Conservation (phyloP, 2,113 vertebrate species). For the Phyllostomus discolor region DNA sequence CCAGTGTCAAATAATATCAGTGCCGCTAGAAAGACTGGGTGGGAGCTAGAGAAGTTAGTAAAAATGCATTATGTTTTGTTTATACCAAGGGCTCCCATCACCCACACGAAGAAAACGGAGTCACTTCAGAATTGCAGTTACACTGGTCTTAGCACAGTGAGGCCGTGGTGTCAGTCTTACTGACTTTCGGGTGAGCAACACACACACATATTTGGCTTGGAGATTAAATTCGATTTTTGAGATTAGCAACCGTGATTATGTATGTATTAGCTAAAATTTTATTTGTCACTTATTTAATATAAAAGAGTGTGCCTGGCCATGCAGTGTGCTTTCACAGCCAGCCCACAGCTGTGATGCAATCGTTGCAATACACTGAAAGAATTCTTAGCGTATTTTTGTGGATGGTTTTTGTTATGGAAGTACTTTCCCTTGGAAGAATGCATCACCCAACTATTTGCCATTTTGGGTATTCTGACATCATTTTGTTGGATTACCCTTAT, state of each 20-base stretch:
- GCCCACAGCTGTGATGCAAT: background rate
- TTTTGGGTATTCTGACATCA: background rate
- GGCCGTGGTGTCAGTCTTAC: background rate
- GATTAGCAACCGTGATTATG: background rate
- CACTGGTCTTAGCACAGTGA: background rate
- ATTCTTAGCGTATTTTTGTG: background rate
- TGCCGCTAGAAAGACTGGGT: background rate
- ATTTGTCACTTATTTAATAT: background rate
- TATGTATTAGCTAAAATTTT: background rate
- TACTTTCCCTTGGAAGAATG: background rate
- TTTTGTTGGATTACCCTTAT: background rate
- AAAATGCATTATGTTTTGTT: background rate
- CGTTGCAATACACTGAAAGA: background rate
- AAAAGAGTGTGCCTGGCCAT: background rate
- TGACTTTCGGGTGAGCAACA: background rate
- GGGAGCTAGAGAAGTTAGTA: background rate
- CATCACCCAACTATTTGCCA: background rate
- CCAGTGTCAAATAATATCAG: background rate
- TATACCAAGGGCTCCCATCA: background rate
- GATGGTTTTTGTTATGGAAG: background rate
- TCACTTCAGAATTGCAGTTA: background rate
- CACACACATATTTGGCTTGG: background rate
- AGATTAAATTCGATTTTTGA: constrained; percentile 1
- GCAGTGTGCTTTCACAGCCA: background rate
- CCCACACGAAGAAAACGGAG: background rate